Base-by-base conservation (phyloP, 2,113 vertebrate species). In the Antechinus flavipes region DNA sequence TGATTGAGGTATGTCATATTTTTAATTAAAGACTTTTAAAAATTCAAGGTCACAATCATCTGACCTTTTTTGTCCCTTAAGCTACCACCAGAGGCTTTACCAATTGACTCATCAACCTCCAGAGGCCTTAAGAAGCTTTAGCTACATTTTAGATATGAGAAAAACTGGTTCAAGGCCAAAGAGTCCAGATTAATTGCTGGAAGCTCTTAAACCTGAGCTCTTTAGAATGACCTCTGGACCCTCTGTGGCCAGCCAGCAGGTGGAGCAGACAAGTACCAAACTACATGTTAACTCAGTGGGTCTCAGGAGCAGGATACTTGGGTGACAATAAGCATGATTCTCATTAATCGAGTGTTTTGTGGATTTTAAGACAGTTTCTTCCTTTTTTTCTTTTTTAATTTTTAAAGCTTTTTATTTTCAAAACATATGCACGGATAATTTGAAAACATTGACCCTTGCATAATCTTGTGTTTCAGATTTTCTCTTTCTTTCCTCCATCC, bases 11-110 rank as follows among this genome's bases (percentile, higher is more conserved):
- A 22, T 76, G 68, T 35, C 3, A 76, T 76, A n/a, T n/a, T 76
- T 76, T n/a, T n/a, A n/a, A 76, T 76, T n/a, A n/a, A 76, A 76
- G 68, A 22, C 68, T 76, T 68, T 76, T 76, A 76, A 76, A 76
- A 76, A n/a, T 76, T 16, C 35, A 76, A 92, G 8, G 16, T 93
- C 50, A 89, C 58, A 24, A 0, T 95, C 61, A 92, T 97, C 52
- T 91, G 46, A 50, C 49, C 30, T 27, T 96, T 94, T 95, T 58
- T 50, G 47, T 95, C 68, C 95, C n/a, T 94, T 92, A 89, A 89
- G 12, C 49, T 95, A 22, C n/a, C 91, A 91, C 14, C n/a, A 11
- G 30, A 93, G n/a, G 23, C 22, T 95, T 91, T 96, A 93, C 42
- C 49, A 92, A 84, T 90, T 96, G 68, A 93, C 58, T 53, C 92